Evolutionary conservation across 2,113 vertebrate genomes (phyloP).

Genomic region (Heterotis niloticus): DNA sequence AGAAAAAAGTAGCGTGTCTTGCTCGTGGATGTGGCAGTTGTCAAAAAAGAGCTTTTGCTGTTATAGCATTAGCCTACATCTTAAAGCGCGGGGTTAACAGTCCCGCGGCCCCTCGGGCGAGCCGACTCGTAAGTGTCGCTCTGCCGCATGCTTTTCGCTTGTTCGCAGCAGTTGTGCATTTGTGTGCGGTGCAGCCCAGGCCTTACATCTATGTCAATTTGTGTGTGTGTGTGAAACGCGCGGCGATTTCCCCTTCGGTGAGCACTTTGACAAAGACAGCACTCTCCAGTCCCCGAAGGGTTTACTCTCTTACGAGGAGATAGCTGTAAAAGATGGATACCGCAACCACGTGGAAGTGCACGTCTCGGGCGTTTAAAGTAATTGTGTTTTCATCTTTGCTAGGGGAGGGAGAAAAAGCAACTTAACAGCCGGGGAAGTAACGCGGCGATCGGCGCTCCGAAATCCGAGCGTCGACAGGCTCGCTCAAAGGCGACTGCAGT

Average conservation of each 20-base stretch:
- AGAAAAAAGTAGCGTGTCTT: background rate
- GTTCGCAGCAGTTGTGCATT: background rate
- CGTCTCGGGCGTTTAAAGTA: background rate
- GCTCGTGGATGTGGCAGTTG: background rate
- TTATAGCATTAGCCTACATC: background rate
- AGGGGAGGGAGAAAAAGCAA: background rate
- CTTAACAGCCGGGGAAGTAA: background rate
- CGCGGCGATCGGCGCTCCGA: background rate
- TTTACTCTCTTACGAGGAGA: background rate
- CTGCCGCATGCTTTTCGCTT: background rate
- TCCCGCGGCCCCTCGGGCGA: background rate
- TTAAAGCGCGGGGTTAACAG: background rate
- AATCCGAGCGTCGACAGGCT: background rate
- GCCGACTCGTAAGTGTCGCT: background rate
- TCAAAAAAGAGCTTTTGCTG: background rate
- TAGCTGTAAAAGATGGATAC: background rate
- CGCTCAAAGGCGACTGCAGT: background rate
- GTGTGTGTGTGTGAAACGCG: background rate
- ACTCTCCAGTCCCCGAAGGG: background rate
- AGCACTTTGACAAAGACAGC: background rate
- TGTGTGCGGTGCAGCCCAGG: background rate
- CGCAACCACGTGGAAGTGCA: background rate
- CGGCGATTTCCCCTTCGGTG: background rate
- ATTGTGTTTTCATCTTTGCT: conserved; percentile 5
- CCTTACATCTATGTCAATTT: background rate